Conservation (phyloP, 2,797 vertebrate genomes). For the Rhynchotus rufescens region DNA sequence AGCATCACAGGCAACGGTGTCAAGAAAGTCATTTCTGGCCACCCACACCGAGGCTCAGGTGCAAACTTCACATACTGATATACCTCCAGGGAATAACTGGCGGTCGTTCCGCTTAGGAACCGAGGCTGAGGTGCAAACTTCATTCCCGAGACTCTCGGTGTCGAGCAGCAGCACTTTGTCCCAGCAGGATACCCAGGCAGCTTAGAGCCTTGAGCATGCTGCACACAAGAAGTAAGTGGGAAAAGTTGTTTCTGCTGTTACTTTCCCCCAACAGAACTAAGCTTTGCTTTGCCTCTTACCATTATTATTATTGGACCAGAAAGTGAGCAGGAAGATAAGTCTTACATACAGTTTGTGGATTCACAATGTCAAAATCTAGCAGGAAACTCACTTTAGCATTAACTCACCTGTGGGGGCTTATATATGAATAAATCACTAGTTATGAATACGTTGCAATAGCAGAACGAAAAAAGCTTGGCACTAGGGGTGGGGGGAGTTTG, state of each 20-base stretch:
- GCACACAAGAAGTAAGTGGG: not conserved
- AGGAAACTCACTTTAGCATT: not conserved
- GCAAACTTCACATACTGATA: not conserved
- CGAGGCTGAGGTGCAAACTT: not conserved
- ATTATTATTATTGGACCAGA: not conserved
- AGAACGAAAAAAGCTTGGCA: not conserved
- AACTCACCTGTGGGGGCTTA: not conserved
- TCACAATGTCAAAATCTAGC: not conserved
- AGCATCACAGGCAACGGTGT: not conserved
- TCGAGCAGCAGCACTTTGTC: not conserved
- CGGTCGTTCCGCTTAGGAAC: not conserved
- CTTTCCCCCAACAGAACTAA: not conserved
- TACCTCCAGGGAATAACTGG: not conserved
- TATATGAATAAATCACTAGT: not conserved
- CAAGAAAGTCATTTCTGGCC: not conserved
- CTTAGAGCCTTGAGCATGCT: not conserved
- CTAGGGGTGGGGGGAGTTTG: not conserved
- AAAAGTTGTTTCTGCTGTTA: not conserved
- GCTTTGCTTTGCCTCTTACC: not conserved
- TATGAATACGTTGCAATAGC: not conserved
- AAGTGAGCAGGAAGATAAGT: not conserved
- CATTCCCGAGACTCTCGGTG: not conserved
- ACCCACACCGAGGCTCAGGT: accelerated
- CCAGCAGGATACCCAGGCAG: not conserved
- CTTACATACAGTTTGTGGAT: not conserved